These are phyloP conservation scores for Cataglyphis hispanica DNA, from an alignment of 1,140 invertebrate genomes.

Conservation along the genomic window DNA sequence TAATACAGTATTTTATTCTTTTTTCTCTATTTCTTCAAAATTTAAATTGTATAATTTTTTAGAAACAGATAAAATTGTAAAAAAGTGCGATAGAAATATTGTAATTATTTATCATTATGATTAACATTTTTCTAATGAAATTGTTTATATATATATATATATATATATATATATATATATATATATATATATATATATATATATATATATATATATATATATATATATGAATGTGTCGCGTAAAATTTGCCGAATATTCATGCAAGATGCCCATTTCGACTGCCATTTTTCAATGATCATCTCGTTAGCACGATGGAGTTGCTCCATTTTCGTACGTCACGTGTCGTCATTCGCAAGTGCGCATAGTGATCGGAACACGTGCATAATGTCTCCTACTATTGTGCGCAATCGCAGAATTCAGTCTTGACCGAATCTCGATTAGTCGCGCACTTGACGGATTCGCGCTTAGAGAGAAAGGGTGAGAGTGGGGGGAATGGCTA, in stretches of 20 bases:
- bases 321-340: constrained; percentile 20
- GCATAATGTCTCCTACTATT: constrained; percentile 10
- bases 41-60: no score
- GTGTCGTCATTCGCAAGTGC: background rate
- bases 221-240: background rate
- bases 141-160: no score
- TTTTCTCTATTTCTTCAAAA: no score
- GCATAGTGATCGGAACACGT: constrained; percentile 31
- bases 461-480: background rate
- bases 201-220: no score
- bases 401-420: constrained; percentile 51
- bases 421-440: constrained; percentile 61
- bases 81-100: no score
- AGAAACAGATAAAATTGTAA: no score
- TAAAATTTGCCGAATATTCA: background rate
- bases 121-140: no score
- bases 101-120: no score
- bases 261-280: background rate
- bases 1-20: no score
- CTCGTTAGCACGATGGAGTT: background rate
- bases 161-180: no score
- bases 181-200: no score
- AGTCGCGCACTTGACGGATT: background rate
- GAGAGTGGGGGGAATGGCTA: background rate
- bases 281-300: background rate